Evolutionary conservation across 2,888 invertebrate species (phyloP).

Genomic region (Nomada ruficornis): DNA sequence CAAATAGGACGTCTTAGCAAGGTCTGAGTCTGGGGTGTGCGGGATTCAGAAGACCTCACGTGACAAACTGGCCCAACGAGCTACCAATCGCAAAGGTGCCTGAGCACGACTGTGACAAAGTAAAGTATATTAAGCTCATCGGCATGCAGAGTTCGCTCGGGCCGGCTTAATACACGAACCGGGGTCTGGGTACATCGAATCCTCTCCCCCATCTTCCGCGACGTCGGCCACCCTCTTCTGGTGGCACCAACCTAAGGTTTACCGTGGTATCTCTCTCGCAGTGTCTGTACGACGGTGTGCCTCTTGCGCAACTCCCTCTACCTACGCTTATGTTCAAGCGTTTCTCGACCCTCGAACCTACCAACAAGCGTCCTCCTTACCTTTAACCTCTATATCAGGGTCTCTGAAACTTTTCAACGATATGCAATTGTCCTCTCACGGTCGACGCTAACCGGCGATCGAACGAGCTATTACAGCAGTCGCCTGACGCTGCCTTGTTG

Average conservation of each 20-base stretch:
- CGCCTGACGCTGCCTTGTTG: neutral
- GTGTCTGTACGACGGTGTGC: conserved; percentile 62
- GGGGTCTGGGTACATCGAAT: conserved; percentile 67
- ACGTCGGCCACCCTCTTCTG: conserved; percentile 46
- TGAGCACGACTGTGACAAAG: conserved; percentile 77
- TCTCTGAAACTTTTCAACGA: conserved; percentile 4
- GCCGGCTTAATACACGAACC: conserved; percentile 78
- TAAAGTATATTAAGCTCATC: conserved; percentile 82
- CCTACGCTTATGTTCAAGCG: conserved; percentile 39
- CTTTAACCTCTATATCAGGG: conserved; percentile 26
- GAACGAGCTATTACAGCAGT: neutral
- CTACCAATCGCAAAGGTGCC: conserved; percentile 62
- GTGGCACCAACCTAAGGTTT: conserved; percentile 64
- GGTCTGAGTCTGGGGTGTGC: conserved; percentile 8
- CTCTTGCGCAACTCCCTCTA: conserved; percentile 52
- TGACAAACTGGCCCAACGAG: conserved; percentile 45
- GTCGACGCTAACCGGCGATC: neutral
- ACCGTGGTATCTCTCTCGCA: conserved; percentile 61
- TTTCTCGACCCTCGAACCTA: conserved; percentile 38
- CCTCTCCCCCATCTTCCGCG: conserved; percentile 39
- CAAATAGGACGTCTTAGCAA: conserved; percentile 2
- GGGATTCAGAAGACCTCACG: conserved; percentile 50
- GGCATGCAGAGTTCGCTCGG: conserved; percentile 79
- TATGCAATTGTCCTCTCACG: conserved; percentile 2
- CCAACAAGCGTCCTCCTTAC: conserved; percentile 22